These are phyloP conservation scores for Penaeus japonicus DNA, from an alignment of 1,140 invertebrate genomes.

Conservation along the genomic window DNA sequence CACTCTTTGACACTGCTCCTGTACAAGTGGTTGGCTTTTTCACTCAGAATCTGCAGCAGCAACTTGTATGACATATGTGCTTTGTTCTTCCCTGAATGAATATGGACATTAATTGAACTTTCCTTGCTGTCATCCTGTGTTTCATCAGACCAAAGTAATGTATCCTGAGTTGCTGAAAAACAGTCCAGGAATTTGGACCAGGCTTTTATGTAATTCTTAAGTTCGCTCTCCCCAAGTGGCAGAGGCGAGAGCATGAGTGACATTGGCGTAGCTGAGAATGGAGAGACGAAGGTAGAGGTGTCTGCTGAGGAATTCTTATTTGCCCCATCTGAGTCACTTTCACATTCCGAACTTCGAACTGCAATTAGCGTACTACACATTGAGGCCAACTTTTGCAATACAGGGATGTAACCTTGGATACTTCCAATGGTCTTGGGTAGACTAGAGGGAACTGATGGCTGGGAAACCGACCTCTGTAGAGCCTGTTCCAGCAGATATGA, in stretches of 20 bases:
- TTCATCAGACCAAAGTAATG: background rate
- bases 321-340: background rate
- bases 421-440: background rate
- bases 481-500: constrained; percentile 42
- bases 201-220: constrained; percentile 15
- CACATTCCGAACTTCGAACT: background rate
- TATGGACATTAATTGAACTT: background rate
- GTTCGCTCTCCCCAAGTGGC: constrained; percentile 7
- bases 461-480: constrained; percentile 11
- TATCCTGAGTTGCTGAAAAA: background rate
- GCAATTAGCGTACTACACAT: constrained; percentile 19
- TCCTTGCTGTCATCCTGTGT: background rate
- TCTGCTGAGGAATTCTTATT: background rate
- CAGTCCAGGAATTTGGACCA: constrained; percentile 24
- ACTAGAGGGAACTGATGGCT: background rate
- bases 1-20: background rate
- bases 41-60: constrained; percentile 25
- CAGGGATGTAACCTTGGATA: constrained; percentile 26
- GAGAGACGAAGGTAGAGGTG: background rate
- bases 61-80: constrained; percentile 32
- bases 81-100: background rate
- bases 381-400: constrained; percentile 21
- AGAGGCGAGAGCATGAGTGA: constrained; percentile 24
- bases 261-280: constrained; percentile 21
- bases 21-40: constrained; percentile 29